Evolutionary conservation across 2,888 invertebrate species (phyloP).

Genomic region (Cryptosula pallasiana): DNA sequence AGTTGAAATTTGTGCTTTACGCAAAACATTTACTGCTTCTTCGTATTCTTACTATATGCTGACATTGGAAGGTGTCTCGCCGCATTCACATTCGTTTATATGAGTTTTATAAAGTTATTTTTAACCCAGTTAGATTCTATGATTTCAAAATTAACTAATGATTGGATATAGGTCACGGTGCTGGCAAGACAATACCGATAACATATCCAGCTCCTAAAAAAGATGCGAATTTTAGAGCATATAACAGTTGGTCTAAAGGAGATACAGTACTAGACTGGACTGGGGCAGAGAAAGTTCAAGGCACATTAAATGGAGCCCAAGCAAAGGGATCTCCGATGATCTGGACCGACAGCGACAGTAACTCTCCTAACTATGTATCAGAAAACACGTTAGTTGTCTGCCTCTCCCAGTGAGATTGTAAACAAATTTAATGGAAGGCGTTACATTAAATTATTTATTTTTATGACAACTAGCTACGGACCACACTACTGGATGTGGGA

Average conservation of each 20-base stretch:
- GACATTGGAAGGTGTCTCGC: too few species aligned
- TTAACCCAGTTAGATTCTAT: neutral
- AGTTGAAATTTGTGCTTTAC: too few species aligned
- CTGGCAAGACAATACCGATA: too few species aligned
- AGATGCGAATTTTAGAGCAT: too few species aligned
- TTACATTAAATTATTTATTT: neutral
- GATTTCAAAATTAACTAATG: neutral
- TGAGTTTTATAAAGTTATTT: too few species aligned
- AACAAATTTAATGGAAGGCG: too few species aligned
- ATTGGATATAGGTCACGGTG: too few species aligned
- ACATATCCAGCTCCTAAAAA: too few species aligned
- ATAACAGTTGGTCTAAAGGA: neutral
- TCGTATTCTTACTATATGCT: too few species aligned
- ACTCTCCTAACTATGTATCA: neutral
- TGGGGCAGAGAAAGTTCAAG: neutral
- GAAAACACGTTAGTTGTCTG: neutral
- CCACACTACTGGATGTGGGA: slow-evolving; percentile 52
- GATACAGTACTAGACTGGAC: neutral
- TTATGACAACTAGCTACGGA: slow-evolving; percentile 35
- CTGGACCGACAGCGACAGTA: neutral
- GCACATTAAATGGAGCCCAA: neutral
- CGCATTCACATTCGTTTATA: too few species aligned
- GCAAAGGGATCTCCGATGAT: neutral
- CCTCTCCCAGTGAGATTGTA: too few species aligned
- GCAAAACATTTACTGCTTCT: too few species aligned